A percentile compares a stretch with the other conserved stretches of the same genome.
Evolutionary conservation across 2,113 vertebrate species (phyloP).

Genomic region (Charina bottae): DNA sequence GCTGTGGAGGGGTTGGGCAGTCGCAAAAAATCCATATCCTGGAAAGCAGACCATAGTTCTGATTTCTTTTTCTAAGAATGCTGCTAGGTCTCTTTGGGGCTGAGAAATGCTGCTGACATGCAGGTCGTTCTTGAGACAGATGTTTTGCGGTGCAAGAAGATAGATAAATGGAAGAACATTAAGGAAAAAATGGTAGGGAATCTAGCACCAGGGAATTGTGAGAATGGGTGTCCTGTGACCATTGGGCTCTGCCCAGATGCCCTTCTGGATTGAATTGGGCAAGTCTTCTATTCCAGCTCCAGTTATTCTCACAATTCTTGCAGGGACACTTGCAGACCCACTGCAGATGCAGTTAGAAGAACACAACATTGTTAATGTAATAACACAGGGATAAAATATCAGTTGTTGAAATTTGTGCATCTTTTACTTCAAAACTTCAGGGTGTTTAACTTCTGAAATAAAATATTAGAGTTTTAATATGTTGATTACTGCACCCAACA

Average conservation of each 20-base stretch:
- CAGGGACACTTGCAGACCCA: not conserved
- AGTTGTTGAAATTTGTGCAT: not conserved
- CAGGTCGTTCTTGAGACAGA: too few relatives aligned
- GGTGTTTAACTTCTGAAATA: conserved; percentile 34
- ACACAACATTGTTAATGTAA: conserved; percentile 9
- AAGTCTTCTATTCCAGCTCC: too few relatives aligned
- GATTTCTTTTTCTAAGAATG: too few relatives aligned
- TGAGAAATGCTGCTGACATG: too few relatives aligned
- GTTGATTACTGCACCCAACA: not conserved
- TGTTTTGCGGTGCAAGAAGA: too few relatives aligned
- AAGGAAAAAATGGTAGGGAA: too few relatives aligned
- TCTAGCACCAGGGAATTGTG: too few relatives aligned
- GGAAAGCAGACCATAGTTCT: not conserved
- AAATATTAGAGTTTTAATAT: not conserved
- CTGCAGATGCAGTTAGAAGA: not conserved
- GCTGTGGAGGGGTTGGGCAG: not conserved
- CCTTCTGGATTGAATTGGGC: too few relatives aligned
- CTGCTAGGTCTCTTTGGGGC: too few relatives aligned
- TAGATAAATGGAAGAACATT: too few relatives aligned
- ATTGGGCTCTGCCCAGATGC: too few relatives aligned
- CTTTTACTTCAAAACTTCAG: conserved; percentile 14
- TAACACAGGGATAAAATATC: conserved; percentile 18
- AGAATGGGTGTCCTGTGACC: too few relatives aligned
- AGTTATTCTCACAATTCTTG: conserved; percentile 40
- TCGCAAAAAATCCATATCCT: not conserved